Percentiles rank a stretch among this genome's conserved stretches.
These are phyloP conservation scores for Theocolax elegans DNA, from an alignment of 1,140 invertebrate species.

Conservation along the genomic window DNA sequence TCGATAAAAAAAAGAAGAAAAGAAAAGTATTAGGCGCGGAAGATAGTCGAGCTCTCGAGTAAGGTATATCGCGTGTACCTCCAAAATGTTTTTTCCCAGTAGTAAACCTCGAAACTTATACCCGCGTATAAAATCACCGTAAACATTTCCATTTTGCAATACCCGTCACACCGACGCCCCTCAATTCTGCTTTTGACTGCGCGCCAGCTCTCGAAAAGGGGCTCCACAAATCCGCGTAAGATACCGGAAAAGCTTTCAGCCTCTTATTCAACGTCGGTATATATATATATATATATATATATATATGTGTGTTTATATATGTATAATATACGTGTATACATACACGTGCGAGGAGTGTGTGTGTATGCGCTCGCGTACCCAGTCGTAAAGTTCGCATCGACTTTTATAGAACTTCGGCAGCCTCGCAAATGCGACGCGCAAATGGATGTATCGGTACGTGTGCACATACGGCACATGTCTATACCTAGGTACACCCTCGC, in stretches of 20 bases:
- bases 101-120: too few relatives aligned
- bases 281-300: too few relatives aligned
- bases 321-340: too few relatives aligned
- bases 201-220: not conserved
- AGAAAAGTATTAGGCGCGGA: too few relatives aligned
- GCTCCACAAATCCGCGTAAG: not conserved
- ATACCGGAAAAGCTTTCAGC: slow-evolving; percentile 16
- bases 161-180: not conserved
- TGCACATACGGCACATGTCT: too few relatives aligned
- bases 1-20: too few relatives aligned
- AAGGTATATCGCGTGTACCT: too few relatives aligned
- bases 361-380: not conserved
- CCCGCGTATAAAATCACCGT: not conserved
- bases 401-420: slow-evolving; percentile 19
- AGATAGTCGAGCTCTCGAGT: too few relatives aligned
- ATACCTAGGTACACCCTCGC: not conserved
- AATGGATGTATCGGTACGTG: not conserved
- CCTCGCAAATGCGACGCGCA: not conserved
- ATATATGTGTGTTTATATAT: too few relatives aligned
- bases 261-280: slow-evolving; percentile 4
- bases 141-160: not conserved
- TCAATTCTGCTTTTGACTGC: slow-evolving; percentile 1
- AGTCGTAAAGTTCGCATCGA: not conserved
- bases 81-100: too few relatives aligned
- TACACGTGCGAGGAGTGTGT: too few relatives aligned